These are phyloP conservation scores for Pogonophryne albipinna DNA, from an alignment of 2,797 vertebrate species.

Conservation along the genomic window DNA sequence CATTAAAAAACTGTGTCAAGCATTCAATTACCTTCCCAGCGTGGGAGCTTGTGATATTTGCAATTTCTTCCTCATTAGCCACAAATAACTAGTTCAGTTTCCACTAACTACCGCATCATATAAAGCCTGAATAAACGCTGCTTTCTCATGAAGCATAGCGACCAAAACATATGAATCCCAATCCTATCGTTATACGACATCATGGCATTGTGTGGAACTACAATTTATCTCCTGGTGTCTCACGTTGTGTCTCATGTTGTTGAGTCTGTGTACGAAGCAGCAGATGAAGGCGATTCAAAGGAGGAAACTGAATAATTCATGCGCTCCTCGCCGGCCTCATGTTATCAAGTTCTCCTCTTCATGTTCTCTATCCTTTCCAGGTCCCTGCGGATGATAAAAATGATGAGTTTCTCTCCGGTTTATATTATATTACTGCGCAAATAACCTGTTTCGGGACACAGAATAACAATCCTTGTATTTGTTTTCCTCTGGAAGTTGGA, in stretches of 20 bases:
- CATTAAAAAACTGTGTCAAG: too few relatives aligned
- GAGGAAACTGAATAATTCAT: constrained; percentile 77
- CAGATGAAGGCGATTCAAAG: constrained; percentile 62
- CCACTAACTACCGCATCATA: background rate
- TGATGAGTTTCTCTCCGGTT: constrained; percentile 25
- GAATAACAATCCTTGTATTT: constrained; percentile 30
- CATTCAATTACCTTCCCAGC: too few relatives aligned
- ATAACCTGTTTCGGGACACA: constrained; percentile 8
- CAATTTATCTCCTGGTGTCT: background rate
- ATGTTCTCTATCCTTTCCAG: constrained; percentile 45
- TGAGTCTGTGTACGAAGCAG: too few relatives aligned
- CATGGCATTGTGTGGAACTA: background rate
- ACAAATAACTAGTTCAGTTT: background rate
- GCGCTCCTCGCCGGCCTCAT: constrained; percentile 33
- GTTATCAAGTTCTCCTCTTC: constrained; percentile 61
- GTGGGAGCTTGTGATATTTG: background rate
- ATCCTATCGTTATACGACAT: background rate
- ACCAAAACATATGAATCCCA: background rate
- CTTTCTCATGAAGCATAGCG: background rate
- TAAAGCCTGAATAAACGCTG: background rate
- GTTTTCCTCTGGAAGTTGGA: constrained; percentile 18
- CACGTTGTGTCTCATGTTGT: constrained; percentile 5
- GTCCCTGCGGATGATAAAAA: constrained; percentile 30
- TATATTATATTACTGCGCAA: constrained; percentile 37
- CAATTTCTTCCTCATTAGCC: background rate